A percentile compares a stretch with the other conserved stretches of the same genome.
phyloP scores from a whole-genome alignment of 1,140 invertebrate species.

The Epicauta chinensis region DNA sequence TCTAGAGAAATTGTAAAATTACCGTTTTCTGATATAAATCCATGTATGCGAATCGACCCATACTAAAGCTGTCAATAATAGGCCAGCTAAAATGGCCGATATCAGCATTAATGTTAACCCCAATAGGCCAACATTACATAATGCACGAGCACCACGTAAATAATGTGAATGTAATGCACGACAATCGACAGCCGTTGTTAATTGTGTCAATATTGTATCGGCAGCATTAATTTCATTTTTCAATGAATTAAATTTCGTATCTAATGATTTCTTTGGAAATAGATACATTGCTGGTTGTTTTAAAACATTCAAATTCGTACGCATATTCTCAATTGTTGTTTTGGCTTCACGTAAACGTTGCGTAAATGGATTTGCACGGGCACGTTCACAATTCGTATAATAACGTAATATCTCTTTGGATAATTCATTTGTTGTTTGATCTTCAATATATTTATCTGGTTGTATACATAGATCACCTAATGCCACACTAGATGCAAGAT shows the following conservation, averaged over 20 bases:
- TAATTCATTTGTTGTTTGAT: constrained; percentile 41
- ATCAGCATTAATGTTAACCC: constrained; percentile 79
- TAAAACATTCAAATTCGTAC: constrained; percentile 55
- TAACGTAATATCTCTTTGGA: constrained; percentile 63
- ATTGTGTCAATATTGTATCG: constrained; percentile 50
- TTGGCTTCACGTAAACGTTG: constrained; percentile 68
- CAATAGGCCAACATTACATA: constrained; percentile 74
- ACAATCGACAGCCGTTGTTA: constrained; percentile 72
- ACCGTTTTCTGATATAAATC: constrained; percentile 93
- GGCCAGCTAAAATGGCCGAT: constrained; percentile 74
- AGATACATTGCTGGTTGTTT: constrained; percentile 55
- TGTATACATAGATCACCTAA: constrained; percentile 68
- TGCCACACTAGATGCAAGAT: constrained; percentile 64
- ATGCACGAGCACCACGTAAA: constrained; percentile 62
- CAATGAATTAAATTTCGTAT: constrained; percentile 64
- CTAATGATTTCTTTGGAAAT: constrained; percentile 49
- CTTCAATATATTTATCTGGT: constrained; percentile 50
- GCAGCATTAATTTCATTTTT: constrained; percentile 64
- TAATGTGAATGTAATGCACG: constrained; percentile 74
- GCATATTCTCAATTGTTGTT: constrained; percentile 62
- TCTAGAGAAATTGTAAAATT: background rate
- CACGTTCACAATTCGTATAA: constrained; percentile 75
- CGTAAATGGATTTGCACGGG: constrained; percentile 71
- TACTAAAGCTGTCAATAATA: constrained; percentile 85
- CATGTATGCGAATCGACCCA: constrained; percentile 93